phyloP scores from a whole-genome alignment of 2,888 invertebrate genomes.

The Spodoptera littoralis region DNA sequence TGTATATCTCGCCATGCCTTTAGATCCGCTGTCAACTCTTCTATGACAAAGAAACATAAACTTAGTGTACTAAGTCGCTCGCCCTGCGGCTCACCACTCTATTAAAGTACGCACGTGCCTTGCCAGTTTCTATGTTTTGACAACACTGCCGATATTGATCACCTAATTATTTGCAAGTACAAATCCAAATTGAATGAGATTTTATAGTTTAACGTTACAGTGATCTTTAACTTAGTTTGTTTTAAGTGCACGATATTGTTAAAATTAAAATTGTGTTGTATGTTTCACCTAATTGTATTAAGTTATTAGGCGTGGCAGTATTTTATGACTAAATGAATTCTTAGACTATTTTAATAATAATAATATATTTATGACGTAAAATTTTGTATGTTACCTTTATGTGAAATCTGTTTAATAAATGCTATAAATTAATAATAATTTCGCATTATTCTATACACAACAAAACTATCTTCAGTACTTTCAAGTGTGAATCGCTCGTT shows the following conservation, averaged over 20 bases:
- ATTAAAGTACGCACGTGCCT: slow-evolving; percentile 86
- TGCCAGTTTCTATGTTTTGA: slow-evolving; percentile 88
- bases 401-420: slow-evolving; percentile 87
- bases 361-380: slow-evolving; percentile 84
- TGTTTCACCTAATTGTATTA: slow-evolving; percentile 87
- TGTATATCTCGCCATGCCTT: slow-evolving; percentile 65
- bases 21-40: slow-evolving; percentile 84
- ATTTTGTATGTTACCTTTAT: slow-evolving; percentile 87
- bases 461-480: slow-evolving; percentile 50
- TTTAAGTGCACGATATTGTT: slow-evolving; percentile 88
- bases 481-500: slow-evolving; percentile 45
- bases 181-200: slow-evolving; percentile 88
- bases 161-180: slow-evolving; percentile 87
- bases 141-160: slow-evolving; percentile 83
- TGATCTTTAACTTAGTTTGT: slow-evolving; percentile 86
- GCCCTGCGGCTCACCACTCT: slow-evolving; percentile 66
- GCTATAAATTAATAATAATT: slow-evolving; percentile 84
- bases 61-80: slow-evolving; percentile 63
- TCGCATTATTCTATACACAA: slow-evolving; percentile 85
- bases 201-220: slow-evolving; percentile 87
- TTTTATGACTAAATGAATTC: slow-evolving; percentile 80
- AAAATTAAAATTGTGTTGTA: slow-evolving; percentile 86
- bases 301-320: slow-evolving; percentile 86
- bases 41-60: slow-evolving; percentile 84
- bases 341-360: slow-evolving; percentile 76